Conservation (phyloP, 2,888 invertebrate genomes). For the Mactromeris polynyma region DNA sequence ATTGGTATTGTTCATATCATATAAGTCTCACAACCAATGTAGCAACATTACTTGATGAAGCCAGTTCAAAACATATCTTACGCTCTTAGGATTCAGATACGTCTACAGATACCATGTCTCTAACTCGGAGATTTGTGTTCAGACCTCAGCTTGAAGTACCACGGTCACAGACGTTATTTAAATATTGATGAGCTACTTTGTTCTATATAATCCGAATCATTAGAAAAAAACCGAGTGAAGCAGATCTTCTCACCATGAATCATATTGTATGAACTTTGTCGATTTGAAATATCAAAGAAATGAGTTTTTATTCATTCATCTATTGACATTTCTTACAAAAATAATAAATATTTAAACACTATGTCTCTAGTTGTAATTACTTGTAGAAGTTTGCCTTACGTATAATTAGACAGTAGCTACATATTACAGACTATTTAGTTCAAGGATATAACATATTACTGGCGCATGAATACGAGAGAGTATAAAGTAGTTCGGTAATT, state of each 20-base stretch:
- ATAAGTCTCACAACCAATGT: too few species aligned
- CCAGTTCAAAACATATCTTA: too few species aligned
- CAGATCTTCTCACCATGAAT: background rate
- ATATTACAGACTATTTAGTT: background rate
- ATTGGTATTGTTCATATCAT: too few species aligned
- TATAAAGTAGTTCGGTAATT: constrained; percentile 16
- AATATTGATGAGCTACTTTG: background rate
- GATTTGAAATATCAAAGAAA: background rate
- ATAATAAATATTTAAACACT: background rate
- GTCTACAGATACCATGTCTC: background rate
- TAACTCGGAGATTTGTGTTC: background rate
- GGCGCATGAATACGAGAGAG: background rate
- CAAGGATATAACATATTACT: background rate
- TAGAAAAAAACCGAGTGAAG: background rate
- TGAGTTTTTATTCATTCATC: background rate
- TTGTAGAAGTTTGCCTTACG: background rate
- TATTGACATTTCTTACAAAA: background rate
- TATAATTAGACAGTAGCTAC: background rate
- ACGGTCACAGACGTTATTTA: background rate
- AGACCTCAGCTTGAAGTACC: background rate
- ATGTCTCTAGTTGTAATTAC: background rate
- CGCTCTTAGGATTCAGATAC: too few species aligned
- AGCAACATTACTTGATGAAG: too few species aligned
- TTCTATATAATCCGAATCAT: background rate
- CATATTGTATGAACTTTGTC: background rate